Base-by-base conservation (phyloP, 2,113 vertebrate species). In the Eonycteris spelaea region DNA sequence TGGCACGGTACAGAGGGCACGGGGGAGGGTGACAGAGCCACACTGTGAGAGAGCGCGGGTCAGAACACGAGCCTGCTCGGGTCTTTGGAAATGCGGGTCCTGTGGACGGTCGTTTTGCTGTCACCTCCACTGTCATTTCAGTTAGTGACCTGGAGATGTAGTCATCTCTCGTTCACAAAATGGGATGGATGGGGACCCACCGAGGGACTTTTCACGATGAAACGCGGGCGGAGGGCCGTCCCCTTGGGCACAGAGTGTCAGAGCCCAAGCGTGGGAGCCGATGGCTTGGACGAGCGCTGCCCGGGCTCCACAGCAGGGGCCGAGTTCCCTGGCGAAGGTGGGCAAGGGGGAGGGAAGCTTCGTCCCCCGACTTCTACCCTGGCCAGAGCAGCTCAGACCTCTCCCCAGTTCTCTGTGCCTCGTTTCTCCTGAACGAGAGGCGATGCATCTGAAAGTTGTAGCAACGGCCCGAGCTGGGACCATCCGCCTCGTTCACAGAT, bases 221-320 rank as follows among this genome's bases (percentile, higher is more conserved):
- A 35, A 33, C 7, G 0, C 14, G 19, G 40, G 16, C 28, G 33
- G 75, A 53, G 48, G 59, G 18, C 11, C 48, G 7, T 4, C 3
- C 21, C 70, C 84, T n/a, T 24, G 28, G 15, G 24, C 5, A 2
- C 1, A 16, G 28, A 83, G 8, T 1, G 1, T 33, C 18, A 22
- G 33, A 21, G 40, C 21, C 0, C 21, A 6, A 5, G 5, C 9
- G 5, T 33, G 8, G 63, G 4, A 6, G 21, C 61, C 10, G 38
- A 48, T 7, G 12, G 43, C 18, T 22, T 26, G 1, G 21, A 33
- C 0, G 1, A 51, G 45, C 24, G 35, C 7, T 43, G 18, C 13
- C 13, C 2, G 0, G 0, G 21, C 13, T 13, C 35, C n/a, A 5
- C 0, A 10, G 57, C 70, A 67, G 21, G 1, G 28, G 19, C 48